Base-by-base conservation (phyloP, 92 coral and sea anemone species). In the Montipora capitata region DNA sequence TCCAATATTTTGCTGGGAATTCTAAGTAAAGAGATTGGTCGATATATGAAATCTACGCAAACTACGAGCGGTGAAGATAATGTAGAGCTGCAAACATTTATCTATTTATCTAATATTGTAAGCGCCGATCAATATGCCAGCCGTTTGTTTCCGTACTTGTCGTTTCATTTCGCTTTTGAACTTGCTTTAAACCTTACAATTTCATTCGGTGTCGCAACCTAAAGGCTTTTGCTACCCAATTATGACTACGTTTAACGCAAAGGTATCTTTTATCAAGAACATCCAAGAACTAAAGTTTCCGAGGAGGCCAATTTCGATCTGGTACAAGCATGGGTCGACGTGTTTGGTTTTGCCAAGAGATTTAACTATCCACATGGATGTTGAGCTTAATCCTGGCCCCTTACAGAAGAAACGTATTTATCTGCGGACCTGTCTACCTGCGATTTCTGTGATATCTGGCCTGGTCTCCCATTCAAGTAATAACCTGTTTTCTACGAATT, bases 351-450 rank as follows among this genome's bases (percentile, higher is more conserved):
- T 70, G 39, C 76, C 76, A 40, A 70, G 3, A 40, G 9, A 70
- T 70, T 70, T 70, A 70, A 70, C 54, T 70, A 12, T 70, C 76
- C 76, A 70, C 76, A 70, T 70, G 76, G 76, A 70, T 70, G 76
- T 42, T 70, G 76, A 70, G 76, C 76, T 70, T 40, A 40, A 70
- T 42, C 76, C 76, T 70, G 76, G 76, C 39, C 18, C 76, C 52
- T 70, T 70, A n/a, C 76, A 70, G 52, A 70, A 70, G 76, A 70
- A 70, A 70, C 52, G 14, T 38, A 35, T 70, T 70, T 70, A 70
- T 70, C 39, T 70, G 76, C 76, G 38, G 7, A 70, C 54, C 76
- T 40, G 76, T 42, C 18, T 70, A 70, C 76, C 51, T 70, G 18
- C 76, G 52, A 13, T 70, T 70, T 35, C 76, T 70, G 76, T 40